Base-by-base conservation (phyloP, 2,797 vertebrate species). In the Pantherophis alleghaniensis region DNA sequence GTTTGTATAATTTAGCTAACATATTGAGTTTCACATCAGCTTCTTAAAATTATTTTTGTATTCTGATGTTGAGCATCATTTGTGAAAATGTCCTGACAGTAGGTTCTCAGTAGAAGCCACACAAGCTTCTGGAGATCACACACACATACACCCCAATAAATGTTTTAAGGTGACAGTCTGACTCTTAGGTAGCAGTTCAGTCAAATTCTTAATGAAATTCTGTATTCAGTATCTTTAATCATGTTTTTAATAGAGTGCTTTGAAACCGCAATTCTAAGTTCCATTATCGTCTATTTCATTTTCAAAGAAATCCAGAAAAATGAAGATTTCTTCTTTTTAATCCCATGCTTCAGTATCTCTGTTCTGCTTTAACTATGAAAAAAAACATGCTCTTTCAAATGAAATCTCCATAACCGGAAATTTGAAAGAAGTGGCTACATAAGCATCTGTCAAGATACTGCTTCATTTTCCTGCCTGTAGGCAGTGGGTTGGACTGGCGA, bases 361-460 rank as follows among this genome's bases (percentile, higher is more conserved):
- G 61, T 60, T 74, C 32, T 37, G 53, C 61, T 91, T 66, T 91
- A 88, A 63, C 63, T 79, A 79, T 59, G 37, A 18, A 92, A 90
- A 90, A 92, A 86, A 88, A 37, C 56, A 91, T 56, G 57, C 56
- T 61, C 86, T 88, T 91, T 93, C 90, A 91, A 93, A 91, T 55
- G 63, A 88, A 91, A 91, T 88, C 56, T 83, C 92, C 66, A 88
- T 93, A 93, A 91, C 92, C 16, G 66, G 86, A 88, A 93, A 61
- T 56, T 61, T 88, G n/a, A 60, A 88, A 91, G 86, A 91, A 88
- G 63, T 79, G 90, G 7, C 86, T 91, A 53, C 86, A 63, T 22
- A 91, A 66, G 60, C 86, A 93, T 91, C 90, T 93, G 92, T 91
- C 90, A 93, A 93, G 90, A 93, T 79, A 51, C 32, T 91, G 66